A percentile compares a stretch with the other conserved stretches of the same genome.
Evolutionary conservation across 2,888 invertebrate genomes (phyloP).

Genomic region (Meandrusa payeni): DNA sequence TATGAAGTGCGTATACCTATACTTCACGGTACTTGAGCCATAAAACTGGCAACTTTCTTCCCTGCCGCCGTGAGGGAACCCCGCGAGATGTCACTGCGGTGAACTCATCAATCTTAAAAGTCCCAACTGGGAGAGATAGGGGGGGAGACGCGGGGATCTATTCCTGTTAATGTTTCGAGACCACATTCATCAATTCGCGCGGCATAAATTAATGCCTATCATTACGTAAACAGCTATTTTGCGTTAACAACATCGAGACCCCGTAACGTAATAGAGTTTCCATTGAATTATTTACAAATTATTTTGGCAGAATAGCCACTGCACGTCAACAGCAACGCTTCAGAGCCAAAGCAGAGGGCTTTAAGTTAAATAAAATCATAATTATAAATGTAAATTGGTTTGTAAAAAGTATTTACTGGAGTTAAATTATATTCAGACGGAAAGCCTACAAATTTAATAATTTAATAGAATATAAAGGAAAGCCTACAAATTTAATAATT

Average conservation of each 20-base stretch:
- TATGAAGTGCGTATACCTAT: conserved; percentile 35
- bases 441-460: too few species aligned
- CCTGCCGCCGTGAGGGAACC: conserved; percentile 35
- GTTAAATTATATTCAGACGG: too few species aligned
- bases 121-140: conserved; percentile 26
- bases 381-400: too few species aligned
- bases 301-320: too few species aligned
- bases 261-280: conserved; percentile 5
- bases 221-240: conserved; percentile 26
- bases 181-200: conserved; percentile 25
- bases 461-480: too few species aligned
- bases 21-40: conserved; percentile 37
- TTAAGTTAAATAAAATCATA: too few species aligned
- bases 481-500: too few species aligned
- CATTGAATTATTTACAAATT: conserved; percentile 14
- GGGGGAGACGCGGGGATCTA: conserved; percentile 30
- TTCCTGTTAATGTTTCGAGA: conserved; percentile 24
- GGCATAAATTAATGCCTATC: conserved; percentile 27
- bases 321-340: too few species aligned
- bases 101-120: conserved; percentile 59
- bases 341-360: too few species aligned
- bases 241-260: conserved; percentile 22
- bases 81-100: conserved; percentile 41
- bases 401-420: too few species aligned
- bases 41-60: conserved; percentile 47